A percentile compares a stretch with the other conserved stretches of the same genome.
These are phyloP conservation scores for Bicyclus anynana DNA, from an alignment of 1,140 invertebrate species.

Conservation along the genomic window DNA sequence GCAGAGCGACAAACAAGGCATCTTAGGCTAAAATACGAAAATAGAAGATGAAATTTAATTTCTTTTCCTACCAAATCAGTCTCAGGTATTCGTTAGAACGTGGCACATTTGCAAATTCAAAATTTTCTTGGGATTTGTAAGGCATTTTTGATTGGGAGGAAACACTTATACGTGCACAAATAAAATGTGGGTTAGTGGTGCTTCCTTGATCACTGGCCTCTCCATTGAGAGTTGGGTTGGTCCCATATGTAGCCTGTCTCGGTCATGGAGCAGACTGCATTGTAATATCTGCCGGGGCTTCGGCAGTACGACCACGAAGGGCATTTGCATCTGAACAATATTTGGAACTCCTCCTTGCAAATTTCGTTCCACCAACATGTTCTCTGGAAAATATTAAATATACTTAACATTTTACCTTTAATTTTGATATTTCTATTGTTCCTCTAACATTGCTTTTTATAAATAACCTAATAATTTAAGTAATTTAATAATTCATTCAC, in stretches of 20 bases:
- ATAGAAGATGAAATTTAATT: conserved; percentile 68
- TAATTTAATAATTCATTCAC: conserved; percentile 7
- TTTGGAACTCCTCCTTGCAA: conserved; percentile 94
- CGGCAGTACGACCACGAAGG: conserved; percentile 92
- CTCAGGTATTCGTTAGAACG: conserved; percentile 59
- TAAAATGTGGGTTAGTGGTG: conserved; percentile 2
- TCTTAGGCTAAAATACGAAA: conserved; percentile 59
- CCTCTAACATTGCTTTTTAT: neutral
- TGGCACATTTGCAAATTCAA: conserved; percentile 36
- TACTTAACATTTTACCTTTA: conserved; percentile 2
- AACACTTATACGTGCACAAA: conserved; percentile 15
- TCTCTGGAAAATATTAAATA: conserved; percentile 77
- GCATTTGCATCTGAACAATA: conserved; percentile 90
- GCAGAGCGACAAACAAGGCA: conserved; percentile 36
- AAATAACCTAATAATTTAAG: neutral
- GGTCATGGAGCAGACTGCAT: conserved; percentile 93
- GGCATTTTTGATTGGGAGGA: conserved; percentile 11
- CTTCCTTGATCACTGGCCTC: conserved; percentile 43
- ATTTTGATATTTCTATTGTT: neutral
- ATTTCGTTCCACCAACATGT: conserved; percentile 96
- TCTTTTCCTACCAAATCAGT: conserved; percentile 64
- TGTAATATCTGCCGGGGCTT: conserved; percentile 92
- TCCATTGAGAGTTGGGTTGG: conserved; percentile 82
- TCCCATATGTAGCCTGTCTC: conserved; percentile 93
- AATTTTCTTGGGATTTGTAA: conserved; percentile 12